These are phyloP conservation scores for Trachythela sp. DNA, from an alignment of 64 coral and sea anemone species.

Conservation along the genomic window DNA sequence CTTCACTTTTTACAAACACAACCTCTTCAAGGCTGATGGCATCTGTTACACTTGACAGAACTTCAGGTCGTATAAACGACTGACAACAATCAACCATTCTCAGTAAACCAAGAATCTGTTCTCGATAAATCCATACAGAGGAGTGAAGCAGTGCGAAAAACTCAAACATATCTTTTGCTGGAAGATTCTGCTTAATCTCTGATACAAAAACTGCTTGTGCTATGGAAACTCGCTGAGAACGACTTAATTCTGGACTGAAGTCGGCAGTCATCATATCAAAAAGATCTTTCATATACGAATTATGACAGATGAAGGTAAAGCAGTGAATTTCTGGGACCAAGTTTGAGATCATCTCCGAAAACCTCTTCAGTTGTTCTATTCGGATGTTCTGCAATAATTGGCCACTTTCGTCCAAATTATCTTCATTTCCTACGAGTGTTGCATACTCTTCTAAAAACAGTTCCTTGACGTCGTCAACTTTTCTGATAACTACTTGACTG, in stretches of 20 bases:
- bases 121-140: neutral
- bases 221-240: neutral
- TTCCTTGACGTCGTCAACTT: constrained; percentile 53
- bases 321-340: neutral
- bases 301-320: neutral
- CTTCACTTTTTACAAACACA: neutral
- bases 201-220: neutral
- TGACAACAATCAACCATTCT: neutral
- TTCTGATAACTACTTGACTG: constrained; percentile 47
- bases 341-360: neutral
- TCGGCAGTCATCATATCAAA: neutral
- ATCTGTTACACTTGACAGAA: neutral
- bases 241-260: neutral
- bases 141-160: neutral
- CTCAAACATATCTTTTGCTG: neutral
- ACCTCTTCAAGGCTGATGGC: neutral
- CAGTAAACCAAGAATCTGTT: neutral
- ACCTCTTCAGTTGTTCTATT: neutral
- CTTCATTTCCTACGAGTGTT: neutral
- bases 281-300: neutral
- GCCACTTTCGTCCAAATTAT: neutral
- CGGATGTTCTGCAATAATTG: neutral
- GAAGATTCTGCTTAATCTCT: neutral
- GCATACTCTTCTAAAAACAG: constrained; percentile 63
- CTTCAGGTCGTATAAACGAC: neutral